Evolutionary conservation across 2,113 vertebrate species (phyloP).

Genomic region (Trichechus manatus): DNA sequence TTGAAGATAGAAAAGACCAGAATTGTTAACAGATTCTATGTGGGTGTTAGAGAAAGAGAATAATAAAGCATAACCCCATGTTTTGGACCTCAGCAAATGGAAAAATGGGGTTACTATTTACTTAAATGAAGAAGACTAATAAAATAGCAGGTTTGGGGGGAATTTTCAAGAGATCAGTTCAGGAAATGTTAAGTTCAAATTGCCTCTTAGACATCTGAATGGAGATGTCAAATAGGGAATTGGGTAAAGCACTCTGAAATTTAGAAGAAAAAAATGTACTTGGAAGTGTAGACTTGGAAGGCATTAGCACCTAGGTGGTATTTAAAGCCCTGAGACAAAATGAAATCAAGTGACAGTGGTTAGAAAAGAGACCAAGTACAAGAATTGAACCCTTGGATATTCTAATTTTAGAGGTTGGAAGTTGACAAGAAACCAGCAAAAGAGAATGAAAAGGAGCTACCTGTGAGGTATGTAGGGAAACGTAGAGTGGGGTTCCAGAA

Average conservation of each 20-base stretch:
- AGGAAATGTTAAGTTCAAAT: not conserved
- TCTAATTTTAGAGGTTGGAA: not conserved
- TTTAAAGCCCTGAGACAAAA: not conserved
- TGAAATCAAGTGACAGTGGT: not conserved
- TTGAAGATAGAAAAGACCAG: not conserved
- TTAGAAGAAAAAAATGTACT: not conserved
- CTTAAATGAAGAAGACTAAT: not conserved
- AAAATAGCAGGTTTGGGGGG: too few species aligned
- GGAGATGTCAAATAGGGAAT: not conserved
- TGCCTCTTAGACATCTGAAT: not conserved
- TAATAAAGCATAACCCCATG: not conserved
- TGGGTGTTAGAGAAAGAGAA: not conserved
- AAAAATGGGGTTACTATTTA: not conserved
- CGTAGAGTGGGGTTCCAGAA: not conserved
- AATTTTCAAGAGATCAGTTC: not conserved
- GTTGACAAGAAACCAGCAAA: not conserved
- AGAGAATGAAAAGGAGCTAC: not conserved
- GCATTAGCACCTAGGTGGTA: not conserved
- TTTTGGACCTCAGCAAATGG: not conserved
- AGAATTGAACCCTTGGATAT: not conserved
- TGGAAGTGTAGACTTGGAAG: not conserved
- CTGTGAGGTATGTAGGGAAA: not conserved
- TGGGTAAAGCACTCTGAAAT: not conserved
- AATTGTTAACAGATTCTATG: not conserved
- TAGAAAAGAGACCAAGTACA: not conserved